Base-by-base conservation (phyloP, 2,113 vertebrate genomes). In the Tetrax tetrax region DNA sequence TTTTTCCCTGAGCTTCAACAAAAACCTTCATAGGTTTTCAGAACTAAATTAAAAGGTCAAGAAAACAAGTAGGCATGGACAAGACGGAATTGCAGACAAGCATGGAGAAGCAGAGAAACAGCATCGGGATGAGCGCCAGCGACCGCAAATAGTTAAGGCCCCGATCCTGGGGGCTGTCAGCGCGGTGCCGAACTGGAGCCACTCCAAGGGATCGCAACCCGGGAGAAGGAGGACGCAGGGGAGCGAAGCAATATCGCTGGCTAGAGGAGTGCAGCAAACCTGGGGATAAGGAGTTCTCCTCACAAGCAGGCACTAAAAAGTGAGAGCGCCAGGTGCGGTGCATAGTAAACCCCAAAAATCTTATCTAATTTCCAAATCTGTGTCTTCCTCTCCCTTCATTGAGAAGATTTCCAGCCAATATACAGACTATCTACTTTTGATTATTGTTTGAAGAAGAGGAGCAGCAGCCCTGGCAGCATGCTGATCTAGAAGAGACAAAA, bases 41-140 rank as follows among this genome's bases (percentile, higher is more conserved):
- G 59, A 83, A 94, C 57, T 89, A 83, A 81, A 91, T 92, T 87
- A 76, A 87, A 96, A 97, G 71, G 70, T 90, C 71, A 92, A 31
- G 63, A 72, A 76, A 93, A 76, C 53, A 87, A 92, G 91, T 21
- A 83, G 57, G 43, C 77, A 86, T 38, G 33, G 88, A 83, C 84
- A 91, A 83, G 78, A 81, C 33, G 48, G 65, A 96, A 93, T 13
- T 83, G 89, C 90, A 95, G 83, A 96, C 94, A 86, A 97, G 71
- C n/a, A 80, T 2, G 9, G 64, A 94, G 18, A n/a, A 78, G 75
- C 76, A 95, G 54, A 82, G 90, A 48, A 59, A 85, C 33, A 75
- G 68, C 45, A 88, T 1, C 37, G 51, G 95, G 94, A 97, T 20
- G 25, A 82, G 87, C 17, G 10, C 91, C 94, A 96, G 38, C 2